Conservation (phyloP, 2,888 invertebrate species). For the Drosophila histrio region DNA sequence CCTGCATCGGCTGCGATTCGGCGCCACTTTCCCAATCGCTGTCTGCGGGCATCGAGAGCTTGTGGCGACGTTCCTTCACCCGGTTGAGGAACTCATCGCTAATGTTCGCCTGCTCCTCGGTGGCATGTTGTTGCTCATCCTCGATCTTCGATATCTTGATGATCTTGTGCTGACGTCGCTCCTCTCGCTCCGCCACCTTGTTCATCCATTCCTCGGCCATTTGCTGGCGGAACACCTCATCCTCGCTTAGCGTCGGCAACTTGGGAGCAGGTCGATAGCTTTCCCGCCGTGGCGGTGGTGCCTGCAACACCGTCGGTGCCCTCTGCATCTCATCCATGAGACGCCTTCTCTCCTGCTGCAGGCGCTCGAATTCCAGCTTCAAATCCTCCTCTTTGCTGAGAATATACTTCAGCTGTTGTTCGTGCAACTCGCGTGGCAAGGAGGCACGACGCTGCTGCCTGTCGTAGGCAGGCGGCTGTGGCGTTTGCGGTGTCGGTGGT, state of each 20-base stretch:
- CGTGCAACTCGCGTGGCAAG: constrained; percentile 87
- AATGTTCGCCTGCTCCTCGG: constrained; percentile 83
- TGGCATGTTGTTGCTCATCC: constrained; percentile 59
- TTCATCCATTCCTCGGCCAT: constrained; percentile 94
- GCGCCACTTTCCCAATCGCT: constrained; percentile 87
- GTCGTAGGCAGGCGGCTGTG: constrained; percentile 66
- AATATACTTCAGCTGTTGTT: constrained; percentile 87
- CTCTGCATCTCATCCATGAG: constrained; percentile 81
- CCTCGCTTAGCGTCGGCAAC: constrained; percentile 87
- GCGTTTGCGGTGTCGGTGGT: constrained; percentile 5
- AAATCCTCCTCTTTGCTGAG: constrained; percentile 88
- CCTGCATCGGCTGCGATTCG: constrained; percentile 84
- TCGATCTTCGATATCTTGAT: constrained; percentile 89
- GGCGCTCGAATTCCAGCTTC: constrained; percentile 86
- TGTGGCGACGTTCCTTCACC: constrained; percentile 89
- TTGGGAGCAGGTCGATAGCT: constrained; percentile 75
- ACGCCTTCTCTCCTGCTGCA: constrained; percentile 86
- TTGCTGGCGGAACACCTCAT: constrained; percentile 90
- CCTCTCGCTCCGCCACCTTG: constrained; percentile 91
- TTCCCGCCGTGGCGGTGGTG: constrained; percentile 73
- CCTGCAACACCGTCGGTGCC: constrained; percentile 57
- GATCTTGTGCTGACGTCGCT: constrained; percentile 91
- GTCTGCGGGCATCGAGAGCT: constrained; percentile 88
- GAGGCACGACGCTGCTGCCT: constrained; percentile 85
- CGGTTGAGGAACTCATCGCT: constrained; percentile 91